Base-by-base conservation (phyloP, 1,140 invertebrate species). In the Ladona fulva region DNA sequence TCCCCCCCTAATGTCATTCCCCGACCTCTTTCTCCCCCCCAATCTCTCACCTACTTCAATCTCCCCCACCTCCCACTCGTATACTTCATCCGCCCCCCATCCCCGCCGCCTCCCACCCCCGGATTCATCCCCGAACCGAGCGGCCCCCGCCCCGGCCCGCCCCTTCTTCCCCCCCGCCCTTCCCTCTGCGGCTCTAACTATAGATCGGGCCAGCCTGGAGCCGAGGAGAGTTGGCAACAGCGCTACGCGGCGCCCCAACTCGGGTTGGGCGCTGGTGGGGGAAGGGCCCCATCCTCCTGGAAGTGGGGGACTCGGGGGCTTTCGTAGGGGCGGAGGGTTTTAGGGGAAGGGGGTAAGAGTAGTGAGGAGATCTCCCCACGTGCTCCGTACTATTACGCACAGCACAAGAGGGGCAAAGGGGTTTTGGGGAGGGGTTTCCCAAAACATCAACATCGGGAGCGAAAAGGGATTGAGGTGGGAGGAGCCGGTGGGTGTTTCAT, bases 111-210 rank as follows among this genome's bases (percentile, higher is more conserved):
- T 19, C 44, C 10, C 44, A 52, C 10, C 44, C 44, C 44, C 44
- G 10, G 10, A 11, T 52, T 19, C 44, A 10, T 52, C 19, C 44
- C 44, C 44, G 44, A n/a, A n/a, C 44, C 44, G 44, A 19, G 10
- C 19, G 10, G 44, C 19, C 19, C 44, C 44, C 44, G 10, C 10
- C 44, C 44, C n/a, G n/a, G 8, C 29, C 29, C 29, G 29, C 29
- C 29, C 29, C 29, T 37, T 37, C 52, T 52, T 52, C 19, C 44
- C 44, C 10, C 19, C 44, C 44, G 10, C 19, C 44, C 44, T 19
- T 52, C 44, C 44, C 44, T 66, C 52, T 66, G 52, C 52, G 52
- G 52, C 52, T 66, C 52, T 66, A 66, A 66, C 52, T 66, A 66
- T 66, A 66, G 52, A 66, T 66, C 52, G 52, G 52, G 52, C 52